Percentiles rank a stretch among this genome's conserved stretches.
Conservation (phyloP, 2,888 invertebrate genomes). For the Sphecodes monilicornis region DNA sequence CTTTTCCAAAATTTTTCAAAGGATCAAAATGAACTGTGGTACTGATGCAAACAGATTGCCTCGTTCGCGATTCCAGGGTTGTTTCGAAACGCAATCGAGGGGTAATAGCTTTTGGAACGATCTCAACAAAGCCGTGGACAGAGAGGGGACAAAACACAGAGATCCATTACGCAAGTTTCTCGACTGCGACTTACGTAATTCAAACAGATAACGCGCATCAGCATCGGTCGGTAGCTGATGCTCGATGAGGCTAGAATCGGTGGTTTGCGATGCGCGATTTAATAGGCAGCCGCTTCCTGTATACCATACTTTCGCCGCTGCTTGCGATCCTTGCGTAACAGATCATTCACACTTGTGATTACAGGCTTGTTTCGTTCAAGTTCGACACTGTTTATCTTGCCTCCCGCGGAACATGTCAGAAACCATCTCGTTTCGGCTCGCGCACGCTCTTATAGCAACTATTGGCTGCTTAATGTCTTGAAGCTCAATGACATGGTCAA, state of each 20-base stretch:
- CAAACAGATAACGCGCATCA: slow-evolving; percentile 12
- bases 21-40: not conserved
- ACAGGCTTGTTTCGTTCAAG: not conserved
- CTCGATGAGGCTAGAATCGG: slow-evolving; percentile 2
- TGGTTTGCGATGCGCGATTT: not conserved
- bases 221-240: not conserved
- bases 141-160: not conserved
- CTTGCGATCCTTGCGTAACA: not conserved
- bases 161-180: slow-evolving; percentile 29
- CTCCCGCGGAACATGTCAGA: not conserved
- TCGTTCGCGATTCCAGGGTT: not conserved
- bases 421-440: not conserved
- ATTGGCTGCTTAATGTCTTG: not conserved
- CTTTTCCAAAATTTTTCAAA: too few relatives aligned
- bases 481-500: not conserved
- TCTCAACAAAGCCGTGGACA: not conserved
- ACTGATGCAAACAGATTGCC: not conserved
- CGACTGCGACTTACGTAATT: slow-evolving; percentile 3
- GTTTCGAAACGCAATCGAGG: not conserved
- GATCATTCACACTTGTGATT: not conserved
- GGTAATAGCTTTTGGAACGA: too few relatives aligned
- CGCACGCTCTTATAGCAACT: not conserved
- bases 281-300: slow-evolving; percentile 12
- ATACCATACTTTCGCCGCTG: slow-evolving; percentile 9
- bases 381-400: not conserved